Evolutionary conservation across 2,888 invertebrate genomes (phyloP).

Genomic region (Panopea generosa): DNA sequence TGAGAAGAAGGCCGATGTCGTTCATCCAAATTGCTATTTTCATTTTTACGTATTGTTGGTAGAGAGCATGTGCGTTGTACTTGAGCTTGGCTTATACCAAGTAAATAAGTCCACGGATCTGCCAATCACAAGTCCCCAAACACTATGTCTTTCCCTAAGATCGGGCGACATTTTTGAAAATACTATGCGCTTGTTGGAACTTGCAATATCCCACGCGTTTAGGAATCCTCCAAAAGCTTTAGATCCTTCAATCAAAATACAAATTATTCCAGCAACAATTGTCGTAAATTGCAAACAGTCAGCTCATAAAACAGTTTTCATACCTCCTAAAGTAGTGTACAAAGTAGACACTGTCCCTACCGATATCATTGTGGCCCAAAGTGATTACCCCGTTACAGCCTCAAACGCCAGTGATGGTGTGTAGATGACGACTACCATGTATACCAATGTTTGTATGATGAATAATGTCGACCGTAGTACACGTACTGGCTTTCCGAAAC

Average conservation of each 20-base stretch:
- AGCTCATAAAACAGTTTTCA: slow-evolving; percentile 86
- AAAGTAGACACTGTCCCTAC: slow-evolving; percentile 94
- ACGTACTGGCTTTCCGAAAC: slow-evolving; percentile 40
- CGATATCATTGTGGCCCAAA: slow-evolving; percentile 91
- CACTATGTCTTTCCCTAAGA: slow-evolving; percentile 94
- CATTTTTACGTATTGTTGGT: slow-evolving; percentile 91
- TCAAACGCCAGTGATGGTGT: slow-evolving; percentile 73
- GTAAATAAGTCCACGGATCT: slow-evolving; percentile 97
- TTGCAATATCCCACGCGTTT: slow-evolving; percentile 77
- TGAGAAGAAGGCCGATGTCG: slow-evolving; percentile 25
- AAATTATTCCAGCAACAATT: slow-evolving; percentile 84
- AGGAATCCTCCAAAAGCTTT: slow-evolving; percentile 80
- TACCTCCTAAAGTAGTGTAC: slow-evolving; percentile 87
- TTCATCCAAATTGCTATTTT: slow-evolving; percentile 62
- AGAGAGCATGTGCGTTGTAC: slow-evolving; percentile 97
- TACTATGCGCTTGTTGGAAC: slow-evolving; percentile 66
- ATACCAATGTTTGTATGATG: slow-evolving; percentile 47
- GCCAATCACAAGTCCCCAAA: slow-evolving; percentile 94
- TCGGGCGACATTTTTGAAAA: slow-evolving; percentile 85
- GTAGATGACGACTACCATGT: slow-evolving; percentile 55
- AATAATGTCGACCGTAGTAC: slow-evolving; percentile 37
- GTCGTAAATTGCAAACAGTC: slow-evolving; percentile 85
- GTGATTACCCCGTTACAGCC: slow-evolving; percentile 92
- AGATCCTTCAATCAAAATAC: slow-evolving; percentile 83
- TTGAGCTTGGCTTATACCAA: slow-evolving; percentile 97